phyloP scores from a whole-genome alignment of 2,888 invertebrate genomes.

The Tenthredo notha region DNA sequence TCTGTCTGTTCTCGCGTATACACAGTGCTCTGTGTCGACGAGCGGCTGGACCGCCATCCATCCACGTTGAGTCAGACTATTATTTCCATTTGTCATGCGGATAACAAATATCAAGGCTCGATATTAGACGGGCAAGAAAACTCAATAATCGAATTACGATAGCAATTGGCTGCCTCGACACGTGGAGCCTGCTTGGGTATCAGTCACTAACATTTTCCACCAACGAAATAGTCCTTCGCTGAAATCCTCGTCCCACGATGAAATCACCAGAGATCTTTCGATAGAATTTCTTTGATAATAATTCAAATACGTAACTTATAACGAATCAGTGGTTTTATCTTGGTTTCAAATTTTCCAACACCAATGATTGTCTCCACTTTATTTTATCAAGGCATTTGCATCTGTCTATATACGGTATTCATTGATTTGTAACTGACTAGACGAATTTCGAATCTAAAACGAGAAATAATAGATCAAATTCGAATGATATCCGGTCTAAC shows the following conservation, averaged over 20 bases:
- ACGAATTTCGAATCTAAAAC: not conserved
- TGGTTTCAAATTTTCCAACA: not conserved
- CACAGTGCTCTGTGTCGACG: conserved; percentile 39
- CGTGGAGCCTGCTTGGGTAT: conserved; percentile 10
- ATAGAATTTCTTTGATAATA: not conserved
- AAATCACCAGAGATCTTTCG: not conserved
- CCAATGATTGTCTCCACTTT: not conserved
- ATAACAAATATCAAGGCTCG: conserved; percentile 53
- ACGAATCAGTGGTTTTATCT: not conserved
- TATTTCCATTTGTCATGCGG: conserved; percentile 53
- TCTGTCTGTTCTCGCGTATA: conserved; percentile 36
- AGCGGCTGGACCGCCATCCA: conserved; percentile 39
- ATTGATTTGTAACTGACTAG: not conserved
- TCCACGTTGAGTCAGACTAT: conserved; percentile 51
- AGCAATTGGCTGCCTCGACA: conserved; percentile 32
- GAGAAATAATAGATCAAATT: not conserved
- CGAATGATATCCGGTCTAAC: not conserved
- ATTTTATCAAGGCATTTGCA: not conserved
- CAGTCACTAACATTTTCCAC: conserved; percentile 4
- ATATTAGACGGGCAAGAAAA: conserved; percentile 34
- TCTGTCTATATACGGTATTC: not conserved
- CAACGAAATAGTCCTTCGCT: not conserved
- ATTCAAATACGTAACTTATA: not conserved
- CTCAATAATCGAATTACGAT: conserved; percentile 42
- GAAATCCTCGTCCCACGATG: not conserved